Evolutionary conservation across 2,888 invertebrate species (phyloP).

Genomic region (Drosophila rubida): DNA sequence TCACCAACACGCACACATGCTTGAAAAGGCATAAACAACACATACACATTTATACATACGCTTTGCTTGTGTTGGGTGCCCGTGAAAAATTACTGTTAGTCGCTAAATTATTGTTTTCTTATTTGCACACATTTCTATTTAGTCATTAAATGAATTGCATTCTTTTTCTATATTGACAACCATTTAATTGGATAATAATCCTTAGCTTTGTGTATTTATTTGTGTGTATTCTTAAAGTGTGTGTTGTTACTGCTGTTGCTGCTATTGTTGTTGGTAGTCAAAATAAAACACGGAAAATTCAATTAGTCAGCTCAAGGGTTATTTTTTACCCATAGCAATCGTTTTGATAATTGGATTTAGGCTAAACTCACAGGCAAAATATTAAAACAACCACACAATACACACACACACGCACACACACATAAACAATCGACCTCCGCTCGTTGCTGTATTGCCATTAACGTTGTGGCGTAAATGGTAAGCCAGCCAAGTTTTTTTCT

Average conservation of each 20-base stretch:
- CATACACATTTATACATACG: conserved; percentile 17
- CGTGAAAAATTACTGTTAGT: conserved; percentile 78
- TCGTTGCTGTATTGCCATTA: conserved; percentile 66
- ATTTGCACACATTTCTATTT: conserved; percentile 38
- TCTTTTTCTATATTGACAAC: conserved; percentile 52
- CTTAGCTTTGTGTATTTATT: conserved; percentile 21
- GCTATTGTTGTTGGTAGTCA: conserved; percentile 42
- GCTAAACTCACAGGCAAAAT: conserved; percentile 60
- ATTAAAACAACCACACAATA: conserved; percentile 51
- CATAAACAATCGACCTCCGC: conserved; percentile 78
- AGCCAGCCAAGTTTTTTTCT: conserved; percentile 76
- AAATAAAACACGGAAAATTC: conserved; percentile 63
- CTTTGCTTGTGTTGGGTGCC: conserved; percentile 47
- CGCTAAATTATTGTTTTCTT: conserved; percentile 25
- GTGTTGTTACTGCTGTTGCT: conserved; percentile 36
- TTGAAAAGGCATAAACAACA: conserved; percentile 36
- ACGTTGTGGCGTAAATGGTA: conserved; percentile 78
- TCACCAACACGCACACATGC: neutral
- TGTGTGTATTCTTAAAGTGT: conserved; percentile 37
- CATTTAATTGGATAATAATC: conserved; percentile 70
- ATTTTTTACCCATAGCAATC: conserved; percentile 47
- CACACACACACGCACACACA: conserved; percentile 28
- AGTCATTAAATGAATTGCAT: conserved; percentile 62
- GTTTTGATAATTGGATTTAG: conserved; percentile 72
- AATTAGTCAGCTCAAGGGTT: conserved; percentile 54